Percentiles rank a stretch among this genome's conserved stretches.
phyloP scores from a whole-genome alignment of 1,140 invertebrate species.

The Battus philenor region DNA sequence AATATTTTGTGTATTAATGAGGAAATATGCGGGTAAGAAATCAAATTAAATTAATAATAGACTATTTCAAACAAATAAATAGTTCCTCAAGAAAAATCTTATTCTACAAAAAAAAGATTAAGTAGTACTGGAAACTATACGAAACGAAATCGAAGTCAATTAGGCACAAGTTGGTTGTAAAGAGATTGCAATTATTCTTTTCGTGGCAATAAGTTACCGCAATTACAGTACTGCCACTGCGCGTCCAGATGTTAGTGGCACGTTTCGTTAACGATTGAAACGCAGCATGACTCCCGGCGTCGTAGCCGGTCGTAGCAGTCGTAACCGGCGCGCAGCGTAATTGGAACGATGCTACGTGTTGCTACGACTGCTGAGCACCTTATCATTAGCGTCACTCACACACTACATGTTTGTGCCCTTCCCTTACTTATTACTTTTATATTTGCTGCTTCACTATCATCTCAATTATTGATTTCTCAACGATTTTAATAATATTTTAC shows the following conservation, averaged over 20 bases:
- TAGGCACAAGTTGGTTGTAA: constrained; percentile 2
- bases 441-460: too few species aligned
- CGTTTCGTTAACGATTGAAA: constrained; percentile 57
- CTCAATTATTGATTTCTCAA: too few species aligned
- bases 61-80: too few species aligned
- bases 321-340: constrained; percentile 39
- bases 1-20: too few species aligned
- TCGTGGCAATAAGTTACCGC: constrained; percentile 41
- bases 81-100: too few species aligned
- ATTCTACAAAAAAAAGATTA: too few species aligned
- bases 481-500: too few species aligned
- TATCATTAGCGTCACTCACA: constrained; percentile 71
- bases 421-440: background rate
- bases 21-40: too few species aligned
- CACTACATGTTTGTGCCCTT: constrained; percentile 24
- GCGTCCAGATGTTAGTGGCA: constrained; percentile 59
- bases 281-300: constrained; percentile 55
- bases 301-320: constrained; percentile 31
- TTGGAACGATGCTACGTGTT: constrained; percentile 63
- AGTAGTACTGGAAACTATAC: too few species aligned
- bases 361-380: constrained; percentile 54
- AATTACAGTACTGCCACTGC: constrained; percentile 37
- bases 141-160: too few species aligned
- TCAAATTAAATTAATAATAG: too few species aligned
- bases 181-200: constrained; percentile 9